These are phyloP conservation scores for Leptonema lineaticorne DNA, from an alignment of 1,140 invertebrate species.

Conservation along the genomic window DNA sequence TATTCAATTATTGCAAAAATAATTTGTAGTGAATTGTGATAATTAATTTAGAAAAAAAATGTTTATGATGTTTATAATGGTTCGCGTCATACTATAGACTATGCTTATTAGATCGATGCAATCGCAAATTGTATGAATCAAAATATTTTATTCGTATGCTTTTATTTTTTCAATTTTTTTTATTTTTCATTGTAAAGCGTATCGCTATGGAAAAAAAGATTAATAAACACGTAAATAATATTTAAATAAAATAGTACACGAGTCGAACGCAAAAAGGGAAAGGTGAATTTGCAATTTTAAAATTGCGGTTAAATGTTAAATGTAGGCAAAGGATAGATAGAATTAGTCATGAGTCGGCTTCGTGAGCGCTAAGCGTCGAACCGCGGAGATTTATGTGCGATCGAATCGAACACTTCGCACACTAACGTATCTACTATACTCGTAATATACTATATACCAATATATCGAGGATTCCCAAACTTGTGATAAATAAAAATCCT, in stretches of 20 bases:
- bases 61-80: too few relatives aligned
- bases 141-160: too few relatives aligned
- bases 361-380: constrained; percentile 36
- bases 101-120: too few relatives aligned
- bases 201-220: neutral
- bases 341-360: constrained; percentile 38
- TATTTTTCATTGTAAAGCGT: neutral
- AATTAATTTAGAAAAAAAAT: too few relatives aligned
- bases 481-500: too few relatives aligned
- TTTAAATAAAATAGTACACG: neutral
- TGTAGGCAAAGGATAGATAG: neutral
- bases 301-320: neutral
- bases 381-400: constrained; percentile 16
- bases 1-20: too few relatives aligned
- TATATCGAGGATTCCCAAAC: too few relatives aligned
- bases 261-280: neutral
- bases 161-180: too few relatives aligned
- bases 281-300: neutral
- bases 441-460: too few relatives aligned
- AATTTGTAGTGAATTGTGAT: too few relatives aligned
- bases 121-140: too few relatives aligned
- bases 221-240: neutral
- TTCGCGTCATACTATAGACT: too few relatives aligned
- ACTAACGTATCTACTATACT: constrained; percentile 24
- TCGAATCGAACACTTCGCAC: constrained; percentile 6